Evolutionary conservation across 2,888 invertebrate genomes (phyloP).

Genomic region (Cataglyphis rosenhaueri): DNA sequence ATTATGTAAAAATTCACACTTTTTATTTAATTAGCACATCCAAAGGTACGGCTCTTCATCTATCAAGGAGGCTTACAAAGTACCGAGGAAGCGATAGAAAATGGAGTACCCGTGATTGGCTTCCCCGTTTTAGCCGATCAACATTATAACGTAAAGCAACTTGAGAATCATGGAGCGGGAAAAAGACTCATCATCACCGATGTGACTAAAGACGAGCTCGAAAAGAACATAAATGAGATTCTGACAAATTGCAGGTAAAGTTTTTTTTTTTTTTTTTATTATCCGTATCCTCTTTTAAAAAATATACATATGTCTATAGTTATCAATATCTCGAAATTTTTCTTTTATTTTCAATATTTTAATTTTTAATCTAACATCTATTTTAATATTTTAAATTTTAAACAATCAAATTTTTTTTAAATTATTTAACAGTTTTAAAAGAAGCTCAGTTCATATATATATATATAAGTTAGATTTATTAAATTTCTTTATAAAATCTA

Average conservation of each 20-base stretch:
- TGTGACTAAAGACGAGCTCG: slow-evolving; percentile 49
- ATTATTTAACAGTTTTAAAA: not conserved
- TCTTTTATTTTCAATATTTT: not conserved
- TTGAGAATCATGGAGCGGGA: slow-evolving; percentile 58
- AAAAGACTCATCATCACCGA: slow-evolving; percentile 50
- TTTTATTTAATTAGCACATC: slow-evolving; percentile 62
- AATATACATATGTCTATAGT: not conserved
- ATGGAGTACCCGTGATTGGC: slow-evolving; percentile 69
- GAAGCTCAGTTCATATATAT: not conserved
- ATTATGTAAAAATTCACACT: not conserved
- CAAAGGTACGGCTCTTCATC: slow-evolving; percentile 69
- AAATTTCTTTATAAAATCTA: not conserved
- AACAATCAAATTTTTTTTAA: not conserved
- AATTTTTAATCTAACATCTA: not conserved
- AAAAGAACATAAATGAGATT: slow-evolving; percentile 62
- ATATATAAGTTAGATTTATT: not conserved
- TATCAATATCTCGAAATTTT: not conserved
- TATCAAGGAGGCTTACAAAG: slow-evolving; percentile 74
- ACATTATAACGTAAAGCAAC: slow-evolving; percentile 49
- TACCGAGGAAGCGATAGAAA: slow-evolving; percentile 70
- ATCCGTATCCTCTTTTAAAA: not conserved
- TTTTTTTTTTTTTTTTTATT: not conserved
- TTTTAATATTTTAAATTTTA: not conserved
- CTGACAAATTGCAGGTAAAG: slow-evolving; percentile 66
- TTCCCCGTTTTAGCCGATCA: slow-evolving; percentile 72